Conservation (phyloP, 2,888 invertebrate genomes). For the Drosophila phalerata region DNA sequence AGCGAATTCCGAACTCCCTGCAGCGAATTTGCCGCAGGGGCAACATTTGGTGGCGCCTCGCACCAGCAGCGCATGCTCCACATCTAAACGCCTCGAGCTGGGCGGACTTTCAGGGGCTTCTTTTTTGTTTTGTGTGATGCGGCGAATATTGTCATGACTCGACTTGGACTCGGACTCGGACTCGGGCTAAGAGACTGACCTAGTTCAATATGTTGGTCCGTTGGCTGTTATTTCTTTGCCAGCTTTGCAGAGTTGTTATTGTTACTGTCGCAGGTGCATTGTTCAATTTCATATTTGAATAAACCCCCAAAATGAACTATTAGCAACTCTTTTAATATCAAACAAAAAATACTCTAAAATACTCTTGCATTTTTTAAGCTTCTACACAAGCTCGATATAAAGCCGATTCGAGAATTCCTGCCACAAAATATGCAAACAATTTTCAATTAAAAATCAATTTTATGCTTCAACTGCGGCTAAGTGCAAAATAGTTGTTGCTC, state of each 20-base stretch:
- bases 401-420: neutral
- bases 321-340: slow-evolving; percentile 1
- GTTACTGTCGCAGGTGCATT: slow-evolving; percentile 19
- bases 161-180: slow-evolving; percentile 15
- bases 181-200: slow-evolving; percentile 59
- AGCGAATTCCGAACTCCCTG: slow-evolving; percentile 60
- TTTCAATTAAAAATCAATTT: slow-evolving; percentile 83
- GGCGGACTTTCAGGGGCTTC: slow-evolving; percentile 5
- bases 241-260: slow-evolving; percentile 11
- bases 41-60: slow-evolving; percentile 9
- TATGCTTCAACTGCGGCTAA: slow-evolving; percentile 80
- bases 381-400: neutral
- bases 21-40: slow-evolving; percentile 58
- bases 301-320: slow-evolving; percentile 1
- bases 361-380: too few relatives aligned
- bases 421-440: slow-evolving; percentile 78
- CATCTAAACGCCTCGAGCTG: slow-evolving; percentile 12
- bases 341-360: neutral
- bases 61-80: slow-evolving; percentile 69
- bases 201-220: slow-evolving; percentile 61
- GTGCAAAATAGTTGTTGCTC: slow-evolving; percentile 64
- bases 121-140: slow-evolving; percentile 20
- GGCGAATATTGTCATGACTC: slow-evolving; percentile 55
- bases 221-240: slow-evolving; percentile 8
- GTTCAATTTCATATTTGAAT: slow-evolving; percentile 1